These are phyloP conservation scores for Helogale parvula DNA, from an alignment of 2,113 vertebrate genomes.

Conservation along the genomic window DNA sequence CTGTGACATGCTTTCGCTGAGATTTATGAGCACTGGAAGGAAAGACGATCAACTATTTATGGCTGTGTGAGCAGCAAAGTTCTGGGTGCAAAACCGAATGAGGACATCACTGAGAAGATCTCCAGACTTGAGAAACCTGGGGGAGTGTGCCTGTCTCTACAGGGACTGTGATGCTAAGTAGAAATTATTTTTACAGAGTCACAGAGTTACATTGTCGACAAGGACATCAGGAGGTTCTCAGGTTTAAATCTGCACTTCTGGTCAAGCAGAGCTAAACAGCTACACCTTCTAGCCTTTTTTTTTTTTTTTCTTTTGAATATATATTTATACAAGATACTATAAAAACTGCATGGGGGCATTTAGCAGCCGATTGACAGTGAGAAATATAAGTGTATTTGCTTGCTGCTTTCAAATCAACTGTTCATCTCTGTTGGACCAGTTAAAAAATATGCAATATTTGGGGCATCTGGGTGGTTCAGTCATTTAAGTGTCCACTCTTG, in stretches of 20 bases:
- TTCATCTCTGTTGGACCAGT: not conserved
- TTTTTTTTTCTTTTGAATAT: not conserved
- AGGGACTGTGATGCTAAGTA: not conserved
- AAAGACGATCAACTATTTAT: not conserved
- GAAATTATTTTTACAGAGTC: constrained; percentile 48
- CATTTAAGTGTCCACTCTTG: no score
- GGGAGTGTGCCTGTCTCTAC: not conserved
- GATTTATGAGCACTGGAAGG: not conserved
- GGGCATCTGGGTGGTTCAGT: no score
- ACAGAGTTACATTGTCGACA: not conserved
- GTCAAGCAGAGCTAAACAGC: not conserved
- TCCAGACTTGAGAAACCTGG: not conserved
- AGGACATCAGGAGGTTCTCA: not conserved
- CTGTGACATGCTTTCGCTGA: not conserved
- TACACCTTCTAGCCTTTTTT: not conserved
- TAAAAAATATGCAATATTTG: not conserved
- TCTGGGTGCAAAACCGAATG: not conserved
- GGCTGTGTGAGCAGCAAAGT: not conserved
- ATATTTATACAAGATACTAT: constrained; percentile 2
- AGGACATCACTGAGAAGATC: not conserved
- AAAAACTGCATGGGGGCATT: not conserved
- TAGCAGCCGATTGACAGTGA: not conserved
- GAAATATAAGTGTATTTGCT: not conserved
- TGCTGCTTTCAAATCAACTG: not conserved
- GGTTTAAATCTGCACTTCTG: not conserved